Conservation (phyloP, 1,140 invertebrate species). For the Manduca sexta region DNA sequence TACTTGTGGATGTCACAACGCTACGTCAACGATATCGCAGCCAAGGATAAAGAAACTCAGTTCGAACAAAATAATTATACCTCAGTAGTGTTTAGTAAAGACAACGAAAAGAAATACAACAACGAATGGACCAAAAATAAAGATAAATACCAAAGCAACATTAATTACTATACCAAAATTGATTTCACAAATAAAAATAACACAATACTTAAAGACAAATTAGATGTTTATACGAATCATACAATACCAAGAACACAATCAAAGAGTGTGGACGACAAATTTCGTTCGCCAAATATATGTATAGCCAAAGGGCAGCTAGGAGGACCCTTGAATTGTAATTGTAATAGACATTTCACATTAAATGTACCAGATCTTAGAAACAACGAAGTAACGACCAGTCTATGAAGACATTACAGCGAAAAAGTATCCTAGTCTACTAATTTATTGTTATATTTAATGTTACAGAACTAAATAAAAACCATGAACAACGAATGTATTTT, state of each 20-base stretch:
- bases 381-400: conserved; percentile 55
- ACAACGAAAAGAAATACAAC: conserved; percentile 34
- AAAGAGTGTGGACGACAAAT: conserved; percentile 38
- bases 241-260: conserved; percentile 33
- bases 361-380: conserved; percentile 58
- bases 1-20: conserved; percentile 66
- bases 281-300: conserved; percentile 63
- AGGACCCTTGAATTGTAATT: conserved; percentile 50
- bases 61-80: conserved; percentile 45
- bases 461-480: background rate
- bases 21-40: conserved; percentile 37
- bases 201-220: conserved; percentile 23
- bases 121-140: conserved; percentile 38
- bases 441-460: conserved; percentile 18
- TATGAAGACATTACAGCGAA: conserved; percentile 25
- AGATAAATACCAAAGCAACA: conserved; percentile 37
- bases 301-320: conserved; percentile 53
- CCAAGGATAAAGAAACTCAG: conserved; percentile 32
- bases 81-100: conserved; percentile 37
- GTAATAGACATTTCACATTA: conserved; percentile 64
- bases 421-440: conserved; percentile 49
- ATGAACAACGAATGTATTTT: conserved; percentile 6
- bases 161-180: conserved; percentile 33
- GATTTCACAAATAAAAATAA: conserved; percentile 27
- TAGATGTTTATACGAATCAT: conserved; percentile 30